Evolutionary conservation across 1,140 invertebrate species (phyloP).

Genomic region (Mactra quadrangularis): DNA sequence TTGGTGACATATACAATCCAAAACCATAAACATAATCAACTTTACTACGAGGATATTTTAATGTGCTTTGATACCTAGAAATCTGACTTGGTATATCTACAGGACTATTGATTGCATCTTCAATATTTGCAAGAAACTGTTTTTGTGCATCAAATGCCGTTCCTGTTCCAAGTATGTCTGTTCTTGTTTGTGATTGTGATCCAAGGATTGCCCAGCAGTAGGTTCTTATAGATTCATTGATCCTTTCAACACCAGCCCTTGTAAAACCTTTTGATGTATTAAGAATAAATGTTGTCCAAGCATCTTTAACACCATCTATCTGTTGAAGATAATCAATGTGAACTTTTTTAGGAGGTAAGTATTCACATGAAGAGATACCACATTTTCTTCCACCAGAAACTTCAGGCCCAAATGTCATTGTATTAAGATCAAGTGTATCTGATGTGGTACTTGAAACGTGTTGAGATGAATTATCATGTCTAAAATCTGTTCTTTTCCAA

Average conservation of each 20-base stretch:
- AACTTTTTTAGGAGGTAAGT: not conserved
- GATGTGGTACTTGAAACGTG: not conserved
- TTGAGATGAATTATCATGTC: not conserved
- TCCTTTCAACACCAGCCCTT: constrained; percentile 1
- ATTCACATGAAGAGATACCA: not conserved
- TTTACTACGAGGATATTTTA: constrained; percentile 46
- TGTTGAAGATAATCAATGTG: constrained; percentile 25
- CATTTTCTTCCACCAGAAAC: not conserved
- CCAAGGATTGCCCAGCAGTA: constrained; percentile 26
- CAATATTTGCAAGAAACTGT: constrained; percentile 7
- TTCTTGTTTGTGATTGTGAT: constrained; percentile 44
- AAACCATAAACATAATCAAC: too few relatives aligned
- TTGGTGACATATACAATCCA: too few relatives aligned
- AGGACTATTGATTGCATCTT: constrained; percentile 17
- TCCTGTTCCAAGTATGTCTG: constrained; percentile 14
- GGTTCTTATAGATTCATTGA: constrained; percentile 22
- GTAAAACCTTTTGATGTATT: constrained; percentile 26
- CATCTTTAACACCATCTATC: not conserved
- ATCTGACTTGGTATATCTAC: constrained; percentile 30
- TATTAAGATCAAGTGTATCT: not conserved
- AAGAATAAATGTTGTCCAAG: constrained; percentile 12
- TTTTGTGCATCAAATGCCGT: constrained; percentile 49
- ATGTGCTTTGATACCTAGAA: constrained; percentile 6
- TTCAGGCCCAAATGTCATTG: constrained; percentile 20
- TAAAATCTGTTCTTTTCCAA: constrained; percentile 3